Percentiles rank a stretch among this genome's conserved stretches.
Conservation (phyloP, 2,797 vertebrate species). For the Molossus molossus region DNA sequence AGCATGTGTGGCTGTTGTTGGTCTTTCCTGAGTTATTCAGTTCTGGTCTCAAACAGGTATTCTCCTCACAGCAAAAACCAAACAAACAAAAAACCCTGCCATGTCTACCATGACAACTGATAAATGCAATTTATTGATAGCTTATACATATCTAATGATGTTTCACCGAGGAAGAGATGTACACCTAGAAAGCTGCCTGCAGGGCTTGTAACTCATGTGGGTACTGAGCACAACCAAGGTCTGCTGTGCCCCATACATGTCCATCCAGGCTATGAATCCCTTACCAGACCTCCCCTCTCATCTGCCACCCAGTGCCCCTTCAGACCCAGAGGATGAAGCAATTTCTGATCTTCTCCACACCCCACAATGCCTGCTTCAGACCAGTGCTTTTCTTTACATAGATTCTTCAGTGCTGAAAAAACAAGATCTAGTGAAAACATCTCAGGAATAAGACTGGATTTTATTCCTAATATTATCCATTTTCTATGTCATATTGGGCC, state of each 20-base stretch:
- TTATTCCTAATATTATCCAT: constrained; percentile 14
- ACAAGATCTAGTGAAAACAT: background rate
- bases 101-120: background rate
- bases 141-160: background rate
- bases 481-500: background rate
- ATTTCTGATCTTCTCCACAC: background rate
- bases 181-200: background rate
- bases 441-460: background rate
- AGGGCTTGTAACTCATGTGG: background rate
- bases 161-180: background rate
- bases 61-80: background rate
- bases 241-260: background rate
- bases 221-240: background rate
- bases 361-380: background rate
- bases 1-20: background rate
- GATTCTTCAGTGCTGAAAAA: background rate
- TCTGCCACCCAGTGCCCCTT: background rate
- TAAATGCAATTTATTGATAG: background rate
- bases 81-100: background rate
- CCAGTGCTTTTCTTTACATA: background rate
- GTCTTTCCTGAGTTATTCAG: background rate
- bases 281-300: background rate
- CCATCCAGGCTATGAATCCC: background rate
- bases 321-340: background rate
- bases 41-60: background rate